Evolutionary conservation across 2,113 vertebrate genomes (phyloP).

Genomic region (Thymallus thymallus): DNA sequence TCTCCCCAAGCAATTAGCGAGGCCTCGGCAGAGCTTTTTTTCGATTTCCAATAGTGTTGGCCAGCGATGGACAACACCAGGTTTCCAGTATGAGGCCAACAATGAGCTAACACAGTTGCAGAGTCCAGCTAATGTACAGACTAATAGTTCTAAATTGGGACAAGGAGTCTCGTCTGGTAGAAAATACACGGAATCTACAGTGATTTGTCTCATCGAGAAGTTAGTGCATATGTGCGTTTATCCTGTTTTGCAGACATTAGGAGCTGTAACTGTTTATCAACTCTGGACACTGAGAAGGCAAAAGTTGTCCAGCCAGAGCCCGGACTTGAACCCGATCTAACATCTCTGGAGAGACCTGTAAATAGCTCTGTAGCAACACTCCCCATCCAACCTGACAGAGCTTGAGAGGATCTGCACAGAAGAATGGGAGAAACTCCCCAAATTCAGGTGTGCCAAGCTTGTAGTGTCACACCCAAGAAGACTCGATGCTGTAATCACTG

Average conservation of each 20-base stretch:
- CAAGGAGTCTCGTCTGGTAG: not conserved
- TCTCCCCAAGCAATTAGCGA: conserved; percentile 53
- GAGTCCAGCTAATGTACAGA: not conserved
- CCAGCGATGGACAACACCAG: conserved; percentile 6
- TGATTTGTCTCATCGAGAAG: no score
- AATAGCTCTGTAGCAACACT: no score
- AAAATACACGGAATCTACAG: not conserved
- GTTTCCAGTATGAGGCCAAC: conserved; percentile 5
- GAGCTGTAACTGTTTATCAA: conserved; percentile 11
- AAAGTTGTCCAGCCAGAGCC: no score
- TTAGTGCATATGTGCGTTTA: not conserved
- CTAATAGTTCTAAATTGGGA: not conserved
- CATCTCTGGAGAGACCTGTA: no score
- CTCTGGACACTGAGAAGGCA: conserved; percentile 4
- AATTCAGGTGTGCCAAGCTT: no score
- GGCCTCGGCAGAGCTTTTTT: conserved; percentile 26
- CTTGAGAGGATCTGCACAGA: no score
- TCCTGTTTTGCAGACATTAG: conserved; percentile 1
- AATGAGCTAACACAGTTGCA: not conserved
- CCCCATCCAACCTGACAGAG: no score
- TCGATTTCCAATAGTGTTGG: conserved; percentile 36
- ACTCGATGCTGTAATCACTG: no score
- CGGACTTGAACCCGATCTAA: no score
- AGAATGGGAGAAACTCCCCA: no score
- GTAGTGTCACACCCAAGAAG: no score